These are phyloP conservation scores for Lepus europaeus DNA, from an alignment of 2,113 vertebrate genomes.

Conservation along the genomic window DNA sequence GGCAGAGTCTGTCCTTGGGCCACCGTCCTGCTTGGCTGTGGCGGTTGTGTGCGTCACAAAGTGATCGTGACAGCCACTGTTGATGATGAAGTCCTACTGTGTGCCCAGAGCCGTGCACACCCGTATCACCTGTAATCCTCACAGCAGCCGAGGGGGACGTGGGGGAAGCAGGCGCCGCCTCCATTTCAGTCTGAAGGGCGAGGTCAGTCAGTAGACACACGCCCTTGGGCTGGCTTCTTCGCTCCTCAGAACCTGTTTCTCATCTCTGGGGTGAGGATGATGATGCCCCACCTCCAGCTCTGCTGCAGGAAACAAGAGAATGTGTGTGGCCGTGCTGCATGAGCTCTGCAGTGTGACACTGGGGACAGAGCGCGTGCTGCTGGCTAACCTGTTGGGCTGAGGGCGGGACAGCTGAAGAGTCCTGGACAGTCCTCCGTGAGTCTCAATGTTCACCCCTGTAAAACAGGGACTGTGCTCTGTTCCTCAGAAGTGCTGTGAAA, in stretches of 20 bases:
- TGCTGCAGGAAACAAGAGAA: neutral
- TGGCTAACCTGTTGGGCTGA: neutral
- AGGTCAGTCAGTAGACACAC: neutral
- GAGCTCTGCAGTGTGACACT: neutral
- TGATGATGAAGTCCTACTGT: neutral
- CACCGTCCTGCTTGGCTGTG: neutral
- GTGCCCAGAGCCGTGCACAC: neutral
- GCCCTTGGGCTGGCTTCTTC: neutral
- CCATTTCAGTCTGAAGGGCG: neutral
- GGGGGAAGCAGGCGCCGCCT: neutral
- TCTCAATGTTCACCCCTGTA: neutral
- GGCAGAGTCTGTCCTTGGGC: neutral
- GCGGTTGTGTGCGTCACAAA: neutral
- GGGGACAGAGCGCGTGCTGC: neutral
- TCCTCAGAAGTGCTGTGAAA: neutral
- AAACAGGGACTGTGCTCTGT: slow-evolving; percentile 3
- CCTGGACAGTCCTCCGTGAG: neutral
- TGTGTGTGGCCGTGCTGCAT: neutral
- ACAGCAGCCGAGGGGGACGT: neutral
- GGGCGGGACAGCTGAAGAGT: neutral
- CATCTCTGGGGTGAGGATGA: neutral
- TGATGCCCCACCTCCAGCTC: neutral
- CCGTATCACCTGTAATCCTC: no score
- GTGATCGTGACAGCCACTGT: neutral
- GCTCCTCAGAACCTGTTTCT: slow-evolving; percentile 46